phyloP scores from a whole-genome alignment of 2,888 invertebrate genomes.

The Bembecia ichneumoniformis region DNA sequence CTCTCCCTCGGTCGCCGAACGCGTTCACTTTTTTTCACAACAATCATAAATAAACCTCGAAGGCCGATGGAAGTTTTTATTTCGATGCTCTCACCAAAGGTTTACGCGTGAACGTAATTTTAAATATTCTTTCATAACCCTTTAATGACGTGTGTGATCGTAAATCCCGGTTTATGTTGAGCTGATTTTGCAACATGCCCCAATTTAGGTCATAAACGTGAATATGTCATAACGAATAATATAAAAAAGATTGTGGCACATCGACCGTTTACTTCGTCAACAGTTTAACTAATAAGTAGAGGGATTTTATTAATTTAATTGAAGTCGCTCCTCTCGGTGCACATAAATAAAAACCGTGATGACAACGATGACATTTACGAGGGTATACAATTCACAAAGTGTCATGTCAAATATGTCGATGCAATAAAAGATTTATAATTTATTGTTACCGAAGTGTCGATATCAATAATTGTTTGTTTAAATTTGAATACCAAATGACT shows the following conservation, averaged over 20 bases:
- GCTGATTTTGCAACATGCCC: constrained; percentile 40
- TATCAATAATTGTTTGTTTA: background rate
- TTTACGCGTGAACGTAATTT: constrained; percentile 49
- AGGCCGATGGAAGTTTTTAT: constrained; percentile 47
- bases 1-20: constrained; percentile 26
- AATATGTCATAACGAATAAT: constrained; percentile 18
- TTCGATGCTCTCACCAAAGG: constrained; percentile 50
- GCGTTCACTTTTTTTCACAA: constrained; percentile 50
- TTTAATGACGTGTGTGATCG: constrained; percentile 47
- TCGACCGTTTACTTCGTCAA: too few species aligned
- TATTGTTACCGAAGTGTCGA: constrained; percentile 13
- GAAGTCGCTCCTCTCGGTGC: background rate
- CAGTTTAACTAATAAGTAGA: too few species aligned
- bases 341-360: background rate
- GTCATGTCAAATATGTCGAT: constrained; percentile 31
- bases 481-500: too few species aligned
- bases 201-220: constrained; percentile 47
- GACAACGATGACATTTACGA: constrained; percentile 25
- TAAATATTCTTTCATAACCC: constrained; percentile 55
- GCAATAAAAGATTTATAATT: constrained; percentile 18
- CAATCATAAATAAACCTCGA: constrained; percentile 42
- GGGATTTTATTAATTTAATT: background rate
- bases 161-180: constrained; percentile 54
- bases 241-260: background rate
- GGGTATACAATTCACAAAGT: constrained; percentile 12